Percentiles rank a stretch among this genome's conserved stretches.
These are phyloP conservation scores for Marcusenius ussheri DNA, from an alignment of 2,113 vertebrate genomes.

Conservation along the genomic window DNA sequence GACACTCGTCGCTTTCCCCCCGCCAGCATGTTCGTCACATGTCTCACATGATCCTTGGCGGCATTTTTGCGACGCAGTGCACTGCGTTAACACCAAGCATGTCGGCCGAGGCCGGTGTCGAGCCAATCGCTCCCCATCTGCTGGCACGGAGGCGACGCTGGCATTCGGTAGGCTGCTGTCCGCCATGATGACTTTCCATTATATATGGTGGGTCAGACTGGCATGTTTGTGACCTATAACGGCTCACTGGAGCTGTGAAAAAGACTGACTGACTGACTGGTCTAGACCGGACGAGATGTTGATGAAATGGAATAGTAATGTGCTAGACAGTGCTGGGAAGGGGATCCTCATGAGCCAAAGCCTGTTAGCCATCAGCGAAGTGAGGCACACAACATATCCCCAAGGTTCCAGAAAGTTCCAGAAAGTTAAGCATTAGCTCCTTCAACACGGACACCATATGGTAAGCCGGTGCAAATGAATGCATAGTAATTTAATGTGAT, in stretches of 20 bases:
- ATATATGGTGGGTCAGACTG: not conserved
- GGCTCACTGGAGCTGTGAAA: not conserved
- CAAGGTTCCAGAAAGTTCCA: not conserved
- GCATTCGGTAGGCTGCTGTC: not conserved
- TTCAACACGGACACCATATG: not conserved
- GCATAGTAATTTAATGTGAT: conserved; percentile 4
- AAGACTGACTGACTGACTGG: not conserved
- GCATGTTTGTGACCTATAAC: not conserved
- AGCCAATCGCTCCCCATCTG: not conserved
- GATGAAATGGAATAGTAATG: not conserved
- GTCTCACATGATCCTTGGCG: not conserved
- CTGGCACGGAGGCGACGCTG: not conserved
- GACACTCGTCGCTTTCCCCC: not conserved
- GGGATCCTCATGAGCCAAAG: not conserved
- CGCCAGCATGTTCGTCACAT: not conserved
- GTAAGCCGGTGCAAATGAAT: not conserved
- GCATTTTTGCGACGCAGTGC: not conserved
- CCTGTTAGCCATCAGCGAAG: not conserved
- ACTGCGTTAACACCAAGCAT: not conserved
- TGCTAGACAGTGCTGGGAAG: not conserved
- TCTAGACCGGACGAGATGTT: not conserved
- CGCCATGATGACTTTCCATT: not conserved
- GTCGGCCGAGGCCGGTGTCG: not conserved
- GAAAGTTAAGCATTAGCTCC: not conserved
- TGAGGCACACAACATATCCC: not conserved